Percentiles rank a stretch among this genome's conserved stretches.
Evolutionary conservation across 1,140 invertebrate species (phyloP).

Genomic region (Saccostrea glomerata): DNA sequence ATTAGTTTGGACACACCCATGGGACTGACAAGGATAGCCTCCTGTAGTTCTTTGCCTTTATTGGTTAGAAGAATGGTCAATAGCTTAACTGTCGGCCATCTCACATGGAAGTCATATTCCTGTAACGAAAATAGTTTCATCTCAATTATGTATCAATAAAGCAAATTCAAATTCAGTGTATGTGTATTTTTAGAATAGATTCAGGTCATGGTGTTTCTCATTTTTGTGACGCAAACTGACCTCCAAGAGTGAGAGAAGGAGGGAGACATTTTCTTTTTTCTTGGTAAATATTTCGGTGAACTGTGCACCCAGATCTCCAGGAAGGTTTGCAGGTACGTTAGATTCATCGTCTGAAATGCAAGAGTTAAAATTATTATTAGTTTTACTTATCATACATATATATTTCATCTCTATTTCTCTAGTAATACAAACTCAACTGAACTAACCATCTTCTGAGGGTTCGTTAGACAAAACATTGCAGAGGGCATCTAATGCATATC

Average conservation of each 20-base stretch:
- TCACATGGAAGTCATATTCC: slow-evolving; percentile 94
- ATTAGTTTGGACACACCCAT: slow-evolving; percentile 99
- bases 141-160: background rate
- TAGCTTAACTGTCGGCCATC: slow-evolving; percentile 84
- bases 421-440: background rate
- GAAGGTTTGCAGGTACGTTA: slow-evolving; percentile 50
- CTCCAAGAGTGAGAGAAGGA: slow-evolving; percentile 93
- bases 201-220: background rate
- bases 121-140: slow-evolving; percentile 58
- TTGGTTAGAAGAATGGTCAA: slow-evolving; percentile 85
- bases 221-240: slow-evolving; percentile 75
- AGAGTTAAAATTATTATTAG: too few species aligned
- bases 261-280: slow-evolving; percentile 90
- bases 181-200: background rate
- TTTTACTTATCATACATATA: too few species aligned
- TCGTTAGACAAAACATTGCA: slow-evolving; percentile 93
- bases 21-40: slow-evolving; percentile 94
- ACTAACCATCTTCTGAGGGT: slow-evolving; percentile 82
- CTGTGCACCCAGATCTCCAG: slow-evolving; percentile 86
- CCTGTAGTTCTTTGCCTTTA: slow-evolving; percentile 91
- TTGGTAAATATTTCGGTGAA: slow-evolving; percentile 99
- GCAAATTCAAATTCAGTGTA: background rate
- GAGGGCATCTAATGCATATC: slow-evolving; percentile 94
- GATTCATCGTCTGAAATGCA: slow-evolving; percentile 67
- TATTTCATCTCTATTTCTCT: too few species aligned